Base-by-base conservation (phyloP, 2,888 invertebrate genomes). In the Leucania comma region DNA sequence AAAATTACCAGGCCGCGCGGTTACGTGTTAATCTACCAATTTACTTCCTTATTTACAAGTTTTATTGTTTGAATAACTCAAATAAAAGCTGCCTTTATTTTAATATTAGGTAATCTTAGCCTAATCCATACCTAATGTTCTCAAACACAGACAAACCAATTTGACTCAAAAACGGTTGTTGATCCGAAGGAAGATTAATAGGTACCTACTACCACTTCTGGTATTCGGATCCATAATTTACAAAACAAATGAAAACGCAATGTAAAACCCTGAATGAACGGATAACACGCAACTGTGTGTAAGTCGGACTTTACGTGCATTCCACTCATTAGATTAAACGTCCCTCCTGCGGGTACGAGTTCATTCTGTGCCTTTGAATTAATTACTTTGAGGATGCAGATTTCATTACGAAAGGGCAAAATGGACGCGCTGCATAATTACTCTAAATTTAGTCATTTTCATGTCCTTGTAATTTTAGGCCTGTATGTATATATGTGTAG, bases 271-370 rank as follows among this genome's bases (percentile, higher is more conserved):
- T 38, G 38, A 75, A 60, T 38, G 50, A 66, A 71, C 38, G 38
- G 69, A 56, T 38, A 60, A 50, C 46, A 56, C 56, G 35, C 59
- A 63, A 54, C 24, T 42, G 46, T 42, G 24, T 51, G 38, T 68
- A 54, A 53, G 61, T 73, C 64, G 68, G 56, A 77, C 72, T 82
- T 78, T 74, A 81, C 81, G 82, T 84, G 69, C 76, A 82, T 83
- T 82, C 82, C 78, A 77, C 83, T 87, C 71, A 83, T 85, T 81
- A 81, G 71, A 84, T 85, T 82, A 82, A 80, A 71, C 78, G 60
- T 74, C 73, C 72, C 69, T 75, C 62, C 70, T 69, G 60, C 59
- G 70, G 69, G 68, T 69, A 54, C 56, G 38, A 67, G 26, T 53
- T 61, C 68, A 75, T 72, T 78, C 72, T 77, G 74, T 73, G 51